phyloP scores from a whole-genome alignment of 1,140 invertebrate genomes.

The Alviniconcha marisindica region DNA sequence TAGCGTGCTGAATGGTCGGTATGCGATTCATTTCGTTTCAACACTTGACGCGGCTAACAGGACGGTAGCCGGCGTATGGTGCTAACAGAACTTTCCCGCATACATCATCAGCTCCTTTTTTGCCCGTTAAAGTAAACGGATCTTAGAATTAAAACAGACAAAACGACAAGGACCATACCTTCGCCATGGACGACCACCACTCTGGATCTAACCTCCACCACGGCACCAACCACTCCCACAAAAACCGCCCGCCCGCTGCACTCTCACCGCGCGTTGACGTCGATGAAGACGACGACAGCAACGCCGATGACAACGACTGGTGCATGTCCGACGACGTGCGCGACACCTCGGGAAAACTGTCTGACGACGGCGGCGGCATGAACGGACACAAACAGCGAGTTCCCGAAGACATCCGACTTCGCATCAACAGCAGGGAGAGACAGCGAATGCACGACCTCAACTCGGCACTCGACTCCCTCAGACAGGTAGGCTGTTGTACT shows the following conservation, averaged over 20 bases:
- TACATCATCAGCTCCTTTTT: too few relatives aligned
- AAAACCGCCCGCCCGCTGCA: neutral
- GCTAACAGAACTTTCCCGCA: too few relatives aligned
- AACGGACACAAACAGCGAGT: constrained; percentile 43
- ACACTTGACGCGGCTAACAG: too few relatives aligned
- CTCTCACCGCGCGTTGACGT: too few relatives aligned
- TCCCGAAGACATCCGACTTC: constrained; percentile 64
- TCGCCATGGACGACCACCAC: too few relatives aligned
- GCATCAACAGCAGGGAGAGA: constrained; percentile 72
- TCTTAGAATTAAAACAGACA: too few relatives aligned
- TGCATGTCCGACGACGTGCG: constrained; percentile 19
- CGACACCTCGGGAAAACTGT: neutral
- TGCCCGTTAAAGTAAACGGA: too few relatives aligned
- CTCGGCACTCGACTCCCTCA: constrained; percentile 71
- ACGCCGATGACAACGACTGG: neutral
- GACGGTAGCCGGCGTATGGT: too few relatives aligned
- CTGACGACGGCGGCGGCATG: neutral
- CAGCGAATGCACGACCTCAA: constrained; percentile 76
- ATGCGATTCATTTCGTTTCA: too few relatives aligned
- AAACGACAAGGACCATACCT: too few relatives aligned
- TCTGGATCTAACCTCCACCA: neutral
- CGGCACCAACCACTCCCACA: neutral
- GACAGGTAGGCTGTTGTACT: constrained; percentile 72
- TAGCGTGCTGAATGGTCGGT: too few relatives aligned
- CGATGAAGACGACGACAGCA: neutral